phyloP scores from a whole-genome alignment of 2,113 vertebrate genomes.

The Antechinus flavipes region DNA sequence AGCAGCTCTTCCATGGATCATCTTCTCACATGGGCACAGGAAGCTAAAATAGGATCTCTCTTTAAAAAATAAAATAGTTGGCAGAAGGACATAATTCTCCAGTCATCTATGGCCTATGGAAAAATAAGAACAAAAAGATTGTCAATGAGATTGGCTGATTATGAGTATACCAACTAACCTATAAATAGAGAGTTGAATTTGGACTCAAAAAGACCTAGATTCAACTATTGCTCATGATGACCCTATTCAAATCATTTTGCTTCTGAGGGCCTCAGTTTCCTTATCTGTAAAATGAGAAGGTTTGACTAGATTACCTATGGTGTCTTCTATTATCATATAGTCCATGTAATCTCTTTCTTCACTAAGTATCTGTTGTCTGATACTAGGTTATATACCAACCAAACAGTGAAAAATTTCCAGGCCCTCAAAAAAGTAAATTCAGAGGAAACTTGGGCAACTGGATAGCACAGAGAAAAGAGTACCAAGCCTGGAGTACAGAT shows the following conservation, averaged over 20 bases:
- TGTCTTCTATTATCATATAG: background rate
- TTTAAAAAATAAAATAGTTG: conserved; percentile 5
- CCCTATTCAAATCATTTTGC: background rate
- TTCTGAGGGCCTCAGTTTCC: background rate
- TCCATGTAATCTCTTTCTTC: background rate
- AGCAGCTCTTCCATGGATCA: conserved; percentile 71
- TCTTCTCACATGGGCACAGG: conserved; percentile 72
- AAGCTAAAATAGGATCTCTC: conserved; percentile 59
- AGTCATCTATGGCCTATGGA: conserved; percentile 79
- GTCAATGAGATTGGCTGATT: background rate
- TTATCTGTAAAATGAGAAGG: background rate
- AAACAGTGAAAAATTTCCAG: background rate
- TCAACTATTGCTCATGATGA: background rate
- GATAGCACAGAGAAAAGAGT: background rate
- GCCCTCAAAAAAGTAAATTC: background rate
- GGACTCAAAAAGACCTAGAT: background rate
- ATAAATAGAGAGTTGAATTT: background rate
- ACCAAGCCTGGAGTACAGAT: background rate
- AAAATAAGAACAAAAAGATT: background rate
- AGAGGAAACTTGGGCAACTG: background rate
- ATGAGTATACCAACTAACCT: background rate
- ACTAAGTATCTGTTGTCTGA: background rate
- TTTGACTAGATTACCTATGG: background rate
- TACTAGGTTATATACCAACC: background rate
- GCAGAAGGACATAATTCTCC: conserved; percentile 37